Conservation (phyloP, 53 echinoderm and acorn worm genomes). For the Pentamera pediparva region DNA sequence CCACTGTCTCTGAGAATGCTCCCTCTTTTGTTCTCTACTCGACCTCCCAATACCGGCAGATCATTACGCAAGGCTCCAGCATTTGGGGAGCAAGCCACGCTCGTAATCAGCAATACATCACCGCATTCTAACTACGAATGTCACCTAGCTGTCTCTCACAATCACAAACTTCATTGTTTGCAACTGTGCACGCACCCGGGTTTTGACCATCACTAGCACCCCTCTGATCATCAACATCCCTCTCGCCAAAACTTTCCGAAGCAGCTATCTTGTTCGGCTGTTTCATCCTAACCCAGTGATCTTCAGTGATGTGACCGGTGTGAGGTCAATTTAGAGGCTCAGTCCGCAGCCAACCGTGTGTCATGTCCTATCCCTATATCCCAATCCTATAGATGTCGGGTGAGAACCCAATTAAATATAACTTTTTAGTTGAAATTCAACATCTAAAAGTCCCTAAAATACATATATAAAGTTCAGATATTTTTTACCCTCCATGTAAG, state of each 20-base stretch:
- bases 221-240: background rate
- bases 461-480: no score
- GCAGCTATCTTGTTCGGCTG: background rate
- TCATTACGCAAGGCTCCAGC: background rate
- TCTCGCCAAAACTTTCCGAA: background rate
- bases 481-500: no score
- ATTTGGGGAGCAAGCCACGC: constrained; percentile 15
- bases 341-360: no score
- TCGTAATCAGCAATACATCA: constrained; percentile 32
- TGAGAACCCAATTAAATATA: no score
- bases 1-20: no score
- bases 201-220: background rate
- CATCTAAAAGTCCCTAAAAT: no score
- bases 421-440: no score
- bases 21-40: constrained; percentile 39
- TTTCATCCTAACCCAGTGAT: background rate
- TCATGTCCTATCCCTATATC: no score
- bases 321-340: no score
- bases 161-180: constrained; percentile 8
- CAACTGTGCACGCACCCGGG: background rate
- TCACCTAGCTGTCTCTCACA: background rate
- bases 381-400: no score
- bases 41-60: constrained; percentile 45
- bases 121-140: constrained; percentile 11
- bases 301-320: constrained; percentile 26